Conservation (phyloP, 2,888 invertebrate species). For the Cosmorhoe ocellata region DNA sequence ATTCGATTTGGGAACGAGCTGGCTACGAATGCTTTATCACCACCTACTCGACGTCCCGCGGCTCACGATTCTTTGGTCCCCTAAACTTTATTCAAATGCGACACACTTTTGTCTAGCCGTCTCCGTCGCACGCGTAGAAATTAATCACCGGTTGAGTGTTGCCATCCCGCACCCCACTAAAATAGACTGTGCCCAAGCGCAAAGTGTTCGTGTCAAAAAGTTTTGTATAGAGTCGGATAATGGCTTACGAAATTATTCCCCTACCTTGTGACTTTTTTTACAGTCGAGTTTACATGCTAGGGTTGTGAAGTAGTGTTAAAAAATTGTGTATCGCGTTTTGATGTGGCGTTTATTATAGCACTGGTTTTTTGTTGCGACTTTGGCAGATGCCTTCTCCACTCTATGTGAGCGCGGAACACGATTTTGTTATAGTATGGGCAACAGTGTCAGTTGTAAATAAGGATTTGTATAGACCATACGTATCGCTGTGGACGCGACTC, state of each 20-base stretch:
- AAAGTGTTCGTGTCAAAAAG: conserved; percentile 81
- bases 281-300: conserved; percentile 74
- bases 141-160: conserved; percentile 57
- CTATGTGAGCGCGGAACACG: conserved; percentile 68
- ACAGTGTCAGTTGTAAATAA: conserved; percentile 82
- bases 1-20: conserved; percentile 79
- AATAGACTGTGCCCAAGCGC: conserved; percentile 83
- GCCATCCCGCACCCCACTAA: conserved; percentile 75
- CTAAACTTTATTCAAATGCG: conserved; percentile 81
- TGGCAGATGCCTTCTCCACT: conserved; percentile 70
- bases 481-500: conserved; percentile 67
- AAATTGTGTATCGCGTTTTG: conserved; percentile 63
- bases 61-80: conserved; percentile 76
- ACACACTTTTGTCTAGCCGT: conserved; percentile 72
- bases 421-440: conserved; percentile 74
- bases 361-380: conserved; percentile 57
- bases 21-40: conserved; percentile 82
- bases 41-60: conserved; percentile 82
- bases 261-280: conserved; percentile 79
- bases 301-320: conserved; percentile 78
- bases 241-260: conserved; percentile 82
- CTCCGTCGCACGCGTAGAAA: conserved; percentile 60
- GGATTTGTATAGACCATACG: conserved; percentile 81
- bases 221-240: conserved; percentile 77
- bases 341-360: conserved; percentile 64